phyloP scores from a whole-genome alignment of 2,888 invertebrate genomes.

The Plebejus anna region DNA sequence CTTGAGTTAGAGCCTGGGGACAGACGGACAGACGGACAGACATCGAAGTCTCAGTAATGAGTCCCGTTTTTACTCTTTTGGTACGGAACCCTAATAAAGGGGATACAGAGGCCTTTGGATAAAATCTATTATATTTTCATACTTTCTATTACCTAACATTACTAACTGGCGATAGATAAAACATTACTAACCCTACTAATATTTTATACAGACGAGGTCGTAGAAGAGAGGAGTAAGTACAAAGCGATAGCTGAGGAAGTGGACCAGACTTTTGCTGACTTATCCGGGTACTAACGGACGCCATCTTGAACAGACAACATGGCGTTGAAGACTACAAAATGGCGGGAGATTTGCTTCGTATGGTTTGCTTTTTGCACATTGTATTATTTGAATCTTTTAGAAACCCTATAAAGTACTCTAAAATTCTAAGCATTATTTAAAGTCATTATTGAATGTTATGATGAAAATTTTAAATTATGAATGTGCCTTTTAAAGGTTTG shows the following conservation, averaged over 20 bases:
- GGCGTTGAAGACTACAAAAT: constrained; percentile 38
- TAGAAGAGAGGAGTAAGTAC: constrained; percentile 97
- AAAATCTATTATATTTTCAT: background rate
- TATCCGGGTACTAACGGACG: constrained; percentile 88
- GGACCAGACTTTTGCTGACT: constrained; percentile 97
- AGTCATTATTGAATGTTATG: constrained; percentile 7
- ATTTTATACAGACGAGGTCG: constrained; percentile 88
- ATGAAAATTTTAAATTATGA: background rate
- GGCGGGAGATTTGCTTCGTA: constrained; percentile 37
- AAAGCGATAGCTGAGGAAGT: constrained; percentile 98
- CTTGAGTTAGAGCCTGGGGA: too few relatives aligned
- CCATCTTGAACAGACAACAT: constrained; percentile 46
- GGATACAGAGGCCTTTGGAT: background rate
- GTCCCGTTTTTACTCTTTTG: too few relatives aligned
- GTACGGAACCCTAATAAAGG: background rate
- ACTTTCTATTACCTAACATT: background rate
- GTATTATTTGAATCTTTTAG: constrained; percentile 12
- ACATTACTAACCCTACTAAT: constrained; percentile 42
- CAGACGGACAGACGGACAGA: too few relatives aligned
- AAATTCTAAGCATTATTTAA: background rate
- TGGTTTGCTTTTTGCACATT: constrained; percentile 41
- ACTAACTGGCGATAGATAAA: constrained; percentile 36
- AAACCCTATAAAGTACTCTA: constrained; percentile 2
- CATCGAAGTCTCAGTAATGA: too few relatives aligned
- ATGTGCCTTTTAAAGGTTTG: constrained; percentile 26